Evolutionary conservation across 2,888 invertebrate species (phyloP), one percentile per base, ranked within the genome.

Genomic region (Glyphotaelius pellucidus): DNA sequence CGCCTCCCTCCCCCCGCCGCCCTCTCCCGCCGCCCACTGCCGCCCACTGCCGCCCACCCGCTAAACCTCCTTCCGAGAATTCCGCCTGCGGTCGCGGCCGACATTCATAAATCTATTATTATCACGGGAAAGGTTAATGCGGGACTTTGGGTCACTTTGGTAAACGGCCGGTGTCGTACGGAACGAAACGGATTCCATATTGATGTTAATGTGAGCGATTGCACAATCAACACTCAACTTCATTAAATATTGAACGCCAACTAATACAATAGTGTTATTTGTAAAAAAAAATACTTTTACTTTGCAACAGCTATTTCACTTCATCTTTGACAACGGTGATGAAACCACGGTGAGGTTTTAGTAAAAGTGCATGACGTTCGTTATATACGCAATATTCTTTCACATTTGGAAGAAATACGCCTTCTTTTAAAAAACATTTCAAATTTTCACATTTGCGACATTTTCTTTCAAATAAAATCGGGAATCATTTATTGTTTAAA

Each of bases 21-120:
- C 31, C 88, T 19, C n/a, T n/a, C 67, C 88, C 88, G 30, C 32
- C 85, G n/a, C 42, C n/a, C 42, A 0, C 86, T 42, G 86, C 85
- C 84, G 88, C 31, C 31, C 88, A 32, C n/a, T n/a, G 87, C 88
- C 88, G 30, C 32, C 85, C 85, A 30, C 86, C 86, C 42, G 86
- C 83, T 19, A 25, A 83, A 38, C 42, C 86, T 38, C 86, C 67
- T 88, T 88, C 88, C 67, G 30, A 35, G 88, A 88, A 88, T 31
- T 30, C 2, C 31, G 35, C 52, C 30, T 14, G 88, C 88, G 88
- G 67, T 67, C 67, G 67, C 31, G 52, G 86, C 35, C 86, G 86
- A 38, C 86, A 42, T 35, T 86, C 9, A 86, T 47, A 30, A 86
- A 35, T 31, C 81, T 35, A 35, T 67, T 25, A 67, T 67, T 67